These are phyloP conservation scores for Pocillopora damicornis DNA, from an alignment of 64 coral and sea anemone genomes.

Conservation along the genomic window DNA sequence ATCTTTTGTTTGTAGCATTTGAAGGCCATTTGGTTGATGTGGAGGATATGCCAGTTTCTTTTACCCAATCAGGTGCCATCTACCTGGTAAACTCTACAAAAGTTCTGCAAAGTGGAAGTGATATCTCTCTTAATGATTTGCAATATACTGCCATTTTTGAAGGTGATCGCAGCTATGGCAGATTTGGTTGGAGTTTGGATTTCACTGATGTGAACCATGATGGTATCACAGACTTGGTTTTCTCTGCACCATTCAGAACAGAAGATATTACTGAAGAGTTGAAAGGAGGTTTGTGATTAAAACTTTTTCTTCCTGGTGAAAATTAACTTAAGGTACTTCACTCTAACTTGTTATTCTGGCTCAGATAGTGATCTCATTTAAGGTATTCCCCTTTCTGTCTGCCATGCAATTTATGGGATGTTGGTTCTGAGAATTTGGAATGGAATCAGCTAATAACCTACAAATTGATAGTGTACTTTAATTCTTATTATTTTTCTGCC, in stretches of 20 bases:
- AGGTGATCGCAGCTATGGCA: conserved; percentile 89
- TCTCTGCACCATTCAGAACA: conserved; percentile 90
- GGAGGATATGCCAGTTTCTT: neutral
- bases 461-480: too few species aligned
- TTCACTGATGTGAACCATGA: conserved; percentile 78
- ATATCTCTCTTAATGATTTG: conserved; percentile 28
- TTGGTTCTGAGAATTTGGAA: too few species aligned
- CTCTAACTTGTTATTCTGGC: too few species aligned
- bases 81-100: conserved; percentile 65
- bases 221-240: conserved; percentile 74
- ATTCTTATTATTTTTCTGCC: too few species aligned
- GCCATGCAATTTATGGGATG: too few species aligned
- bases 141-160: conserved; percentile 55
- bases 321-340: neutral
- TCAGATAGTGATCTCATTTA: too few species aligned
- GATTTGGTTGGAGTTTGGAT: conserved; percentile 76
- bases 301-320: neutral
- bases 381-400: too few species aligned
- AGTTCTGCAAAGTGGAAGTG: conserved; percentile 27
- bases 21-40: conserved; percentile 36
- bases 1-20: conserved; percentile 39
- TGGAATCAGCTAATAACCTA: too few species aligned
- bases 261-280: conserved; percentile 79
- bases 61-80: conserved; percentile 75
- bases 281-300: conserved; percentile 47